phyloP scores from a whole-genome alignment of 2,888 invertebrate genomes.

The Chloroclystis v-ata region DNA sequence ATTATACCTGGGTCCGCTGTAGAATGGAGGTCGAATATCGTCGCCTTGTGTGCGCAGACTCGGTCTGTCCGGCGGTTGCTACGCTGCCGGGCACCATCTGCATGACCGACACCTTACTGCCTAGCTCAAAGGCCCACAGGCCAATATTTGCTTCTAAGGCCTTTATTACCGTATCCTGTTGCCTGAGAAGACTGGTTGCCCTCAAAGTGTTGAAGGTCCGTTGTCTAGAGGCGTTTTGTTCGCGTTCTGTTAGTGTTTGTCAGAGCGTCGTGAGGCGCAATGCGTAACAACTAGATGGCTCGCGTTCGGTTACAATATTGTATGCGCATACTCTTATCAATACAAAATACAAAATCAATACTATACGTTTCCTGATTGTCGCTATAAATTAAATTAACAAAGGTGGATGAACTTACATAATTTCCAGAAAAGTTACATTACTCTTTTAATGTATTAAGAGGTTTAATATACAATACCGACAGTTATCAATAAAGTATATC shows the following conservation, averaged over 20 bases:
- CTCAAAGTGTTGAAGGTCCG: constrained; percentile 53
- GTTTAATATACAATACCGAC: too few species aligned
- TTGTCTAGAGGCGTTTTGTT: constrained; percentile 49
- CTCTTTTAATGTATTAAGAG: too few species aligned
- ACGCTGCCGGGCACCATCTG: constrained; percentile 62
- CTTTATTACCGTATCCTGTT: constrained; percentile 30
- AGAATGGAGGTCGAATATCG: constrained; percentile 86
- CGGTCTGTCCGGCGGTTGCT: constrained; percentile 37
- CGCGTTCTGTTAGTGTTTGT: constrained; percentile 20
- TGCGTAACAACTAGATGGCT: constrained; percentile 12
- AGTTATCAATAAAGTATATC: too few species aligned
- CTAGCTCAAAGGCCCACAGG: constrained; percentile 5
- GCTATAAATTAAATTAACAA: not conserved
- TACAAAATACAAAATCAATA: too few species aligned
- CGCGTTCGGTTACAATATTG: constrained; percentile 7
- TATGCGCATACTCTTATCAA: not conserved
- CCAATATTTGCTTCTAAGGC: not conserved
- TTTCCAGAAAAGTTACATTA: too few species aligned
- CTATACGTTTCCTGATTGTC: too few species aligned
- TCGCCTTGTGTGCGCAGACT: constrained; percentile 83
- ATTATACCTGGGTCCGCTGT: constrained; percentile 79
- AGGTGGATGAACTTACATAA: too few species aligned
- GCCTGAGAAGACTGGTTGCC: constrained; percentile 45
- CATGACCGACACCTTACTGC: constrained; percentile 49
- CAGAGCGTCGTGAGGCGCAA: constrained; percentile 18